phyloP scores from a whole-genome alignment of 2,888 invertebrate species.

The Artemia sp. region DNA sequence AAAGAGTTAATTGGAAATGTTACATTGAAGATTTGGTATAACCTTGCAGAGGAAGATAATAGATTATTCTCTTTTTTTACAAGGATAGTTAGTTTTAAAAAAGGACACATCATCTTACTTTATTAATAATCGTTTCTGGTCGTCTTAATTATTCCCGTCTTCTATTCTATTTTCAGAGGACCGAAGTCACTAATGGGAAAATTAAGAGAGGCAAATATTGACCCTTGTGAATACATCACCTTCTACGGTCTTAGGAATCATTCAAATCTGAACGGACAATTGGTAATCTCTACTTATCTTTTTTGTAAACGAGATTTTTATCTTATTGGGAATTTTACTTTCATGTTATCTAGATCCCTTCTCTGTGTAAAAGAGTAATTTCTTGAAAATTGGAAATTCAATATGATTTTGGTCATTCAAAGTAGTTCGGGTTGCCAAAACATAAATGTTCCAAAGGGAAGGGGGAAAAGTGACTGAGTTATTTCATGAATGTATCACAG shows the following conservation, averaged over 20 bases:
- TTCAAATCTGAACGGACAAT: slow-evolving; percentile 54
- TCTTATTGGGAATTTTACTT: too few relatives aligned
- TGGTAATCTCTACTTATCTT: slow-evolving; percentile 31
- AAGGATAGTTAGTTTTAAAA: neutral
- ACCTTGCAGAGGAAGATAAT: too few relatives aligned
- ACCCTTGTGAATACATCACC: slow-evolving; percentile 68
- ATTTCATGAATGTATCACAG: too few relatives aligned
- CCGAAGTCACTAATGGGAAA: slow-evolving; percentile 62
- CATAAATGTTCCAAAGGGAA: too few relatives aligned
- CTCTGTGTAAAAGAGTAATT: too few relatives aligned
- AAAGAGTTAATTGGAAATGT: neutral
- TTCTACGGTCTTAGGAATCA: slow-evolving; percentile 78
- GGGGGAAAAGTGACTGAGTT: too few relatives aligned
- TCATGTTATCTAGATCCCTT: too few relatives aligned
- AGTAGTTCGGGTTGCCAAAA: too few relatives aligned
- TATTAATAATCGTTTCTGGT: neutral
- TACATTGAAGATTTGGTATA: neutral
- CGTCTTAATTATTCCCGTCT: neutral
- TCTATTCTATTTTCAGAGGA: slow-evolving; percentile 41
- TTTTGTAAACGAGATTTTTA: too few relatives aligned
- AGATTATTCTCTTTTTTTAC: too few relatives aligned
- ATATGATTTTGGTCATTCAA: too few relatives aligned
- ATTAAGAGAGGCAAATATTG: slow-evolving; percentile 57
- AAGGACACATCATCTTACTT: neutral
- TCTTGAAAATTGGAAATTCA: too few relatives aligned